Evolutionary conservation across 35 echinoderm and acorn worm genomes (phyloP), one percentile per base, ranked within the genome.

Genomic region (Heliocidaris erythrogramma): DNA sequence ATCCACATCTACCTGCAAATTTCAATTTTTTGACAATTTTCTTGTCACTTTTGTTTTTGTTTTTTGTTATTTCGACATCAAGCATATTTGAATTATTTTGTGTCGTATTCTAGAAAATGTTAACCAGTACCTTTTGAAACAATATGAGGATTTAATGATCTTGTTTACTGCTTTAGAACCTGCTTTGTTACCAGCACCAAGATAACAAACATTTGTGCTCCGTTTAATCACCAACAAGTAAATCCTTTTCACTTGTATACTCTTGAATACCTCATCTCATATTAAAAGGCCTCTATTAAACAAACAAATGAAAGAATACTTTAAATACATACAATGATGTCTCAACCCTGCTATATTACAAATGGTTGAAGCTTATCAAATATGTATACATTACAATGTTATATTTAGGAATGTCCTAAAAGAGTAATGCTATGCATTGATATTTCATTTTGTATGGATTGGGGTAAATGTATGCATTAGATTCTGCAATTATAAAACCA

Each of bases 131-230:
- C 65, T 14, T n/a, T 78, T 8, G 27, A n/a, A n/a, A 78, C 0
- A 24, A 5, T 2, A 56, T 12, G 65, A n/a, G n/a, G n/a, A 78
- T 78, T 78, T n/a, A n/a, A 78, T 78, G 18, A n/a, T 7, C 18
- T 78, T n/a, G 65, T 78, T 78, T 27, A 78, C 65, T 78, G 65
- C 27, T 71, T 78, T 27, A 56, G 7, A 56, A 56, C 52, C 10
- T 56, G 65, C 65, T n/a, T 78, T 78, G 65, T 78, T 78, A 78
- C 65, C 65, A 78, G 65, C 65, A 78, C 65, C 65, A 78, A 78
- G 65, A n/a, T 78, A 78, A 27, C 65, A 78, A 29, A 78, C 65
- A 60, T 78, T 78, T 78, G 65, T 78, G 17, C 65, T 78, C 14
- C 18, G 5, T 78, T 78, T 24, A 78, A 78, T 27, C 27, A 21